Evolutionary conservation across 2,888 invertebrate species (phyloP), one percentile per base, ranked within the genome.

Genomic region (Philereme transversata): DNA sequence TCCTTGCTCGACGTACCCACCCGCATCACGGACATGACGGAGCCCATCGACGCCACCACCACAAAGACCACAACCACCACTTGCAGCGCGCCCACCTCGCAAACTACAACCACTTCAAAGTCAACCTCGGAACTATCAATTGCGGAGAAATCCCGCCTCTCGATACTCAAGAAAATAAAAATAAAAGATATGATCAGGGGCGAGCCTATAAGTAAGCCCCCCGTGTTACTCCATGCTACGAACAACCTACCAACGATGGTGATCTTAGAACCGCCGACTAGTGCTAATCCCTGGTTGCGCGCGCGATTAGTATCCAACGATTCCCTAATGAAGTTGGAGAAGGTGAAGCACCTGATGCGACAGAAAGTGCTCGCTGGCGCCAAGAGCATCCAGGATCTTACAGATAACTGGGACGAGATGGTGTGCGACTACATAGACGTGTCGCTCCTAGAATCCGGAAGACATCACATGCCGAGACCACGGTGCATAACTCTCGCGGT

Each of bases 391-490:
- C 80, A 81, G n/a, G 89, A 90, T 5, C 78, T 90, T 3, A 86
- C 86, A 0, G 83, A 86, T 10, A 81, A 90, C 66, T 90, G 90
- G 90, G 89, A 90, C 52, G 84, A 87, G 2, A 64, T 84, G 68
- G 74, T 91, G 4, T 91, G 91, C 65, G 91, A 91, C 64, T 90
- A 90, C 64, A 76, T 91, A 10, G 90, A 91, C 58, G 70, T 82
- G 44, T 68, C 82, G 0, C 66, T 88, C 7, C 47, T 70, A 5
- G 58, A 64, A 7, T n/a, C 38, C 4, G 45, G 7, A 5, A 11
- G 10, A 5, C 8, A n/a, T 6, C 46, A 4, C 38, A 4, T 40
- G 34, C 46, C 5, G 7, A 11, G n/a, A 34, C 48, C 6, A 8
- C 40, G 5, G 5, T 11, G 7, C 51, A 5, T 41, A 5, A 36